Percentiles rank a stretch among this genome's conserved stretches.
Conservation (phyloP, 2,888 invertebrate genomes). For the Phasia obesa region DNA sequence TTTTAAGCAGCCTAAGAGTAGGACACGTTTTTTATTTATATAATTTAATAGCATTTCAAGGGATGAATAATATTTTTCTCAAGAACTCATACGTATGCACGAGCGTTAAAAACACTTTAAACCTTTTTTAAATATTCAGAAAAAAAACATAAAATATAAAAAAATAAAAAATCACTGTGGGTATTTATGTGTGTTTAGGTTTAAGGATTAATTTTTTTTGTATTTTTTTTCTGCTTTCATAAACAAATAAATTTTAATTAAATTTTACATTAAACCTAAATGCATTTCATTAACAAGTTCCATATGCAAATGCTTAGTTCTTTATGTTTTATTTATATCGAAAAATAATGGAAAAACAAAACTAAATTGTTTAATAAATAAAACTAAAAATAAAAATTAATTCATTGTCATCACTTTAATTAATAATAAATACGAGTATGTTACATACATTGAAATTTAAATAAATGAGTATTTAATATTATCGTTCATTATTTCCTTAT, state of each 20-base stretch:
- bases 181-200: not conserved
- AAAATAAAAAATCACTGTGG: conserved; percentile 12
- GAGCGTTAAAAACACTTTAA: not conserved
- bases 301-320: conserved; percentile 59
- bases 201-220: conserved; percentile 40
- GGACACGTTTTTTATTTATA: too few relatives aligned
- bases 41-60: too few relatives aligned
- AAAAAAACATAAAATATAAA: not conserved
- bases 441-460: conserved; percentile 41
- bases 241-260: conserved; percentile 66
- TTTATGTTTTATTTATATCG: conserved; percentile 30
- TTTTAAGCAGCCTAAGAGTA: too few relatives aligned
- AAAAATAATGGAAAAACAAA: conserved; percentile 23
- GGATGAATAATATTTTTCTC: too few relatives aligned
- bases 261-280: conserved; percentile 69
- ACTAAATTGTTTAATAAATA: conserved; percentile 44
- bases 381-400: conserved; percentile 31
- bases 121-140: not conserved
- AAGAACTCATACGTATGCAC: too few relatives aligned
- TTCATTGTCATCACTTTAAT: conserved; percentile 27
- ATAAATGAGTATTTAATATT: conserved; percentile 50
- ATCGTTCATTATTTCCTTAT: conserved; percentile 20
- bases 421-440: conserved; percentile 18
- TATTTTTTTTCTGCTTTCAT: conserved; percentile 42
- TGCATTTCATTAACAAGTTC: conserved; percentile 69